phyloP scores from a whole-genome alignment of 2,888 invertebrate genomes.

The Leptura quadrifasciata region DNA sequence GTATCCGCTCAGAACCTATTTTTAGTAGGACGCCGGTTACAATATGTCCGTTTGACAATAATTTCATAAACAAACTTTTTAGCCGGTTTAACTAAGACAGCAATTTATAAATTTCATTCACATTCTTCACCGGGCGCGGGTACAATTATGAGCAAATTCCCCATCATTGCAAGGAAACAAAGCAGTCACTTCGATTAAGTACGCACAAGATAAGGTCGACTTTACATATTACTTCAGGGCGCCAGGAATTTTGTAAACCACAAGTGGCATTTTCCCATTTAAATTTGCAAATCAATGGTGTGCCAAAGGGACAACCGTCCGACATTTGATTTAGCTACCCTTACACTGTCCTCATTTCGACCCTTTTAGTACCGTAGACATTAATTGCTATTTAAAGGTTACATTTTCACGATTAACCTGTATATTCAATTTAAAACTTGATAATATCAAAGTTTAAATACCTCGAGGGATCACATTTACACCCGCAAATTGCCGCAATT shows the following conservation, averaged over 20 bases:
- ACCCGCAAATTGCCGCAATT: background rate
- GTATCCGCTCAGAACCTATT: no score
- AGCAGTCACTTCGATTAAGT: no score
- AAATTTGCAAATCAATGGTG: constrained; percentile 9
- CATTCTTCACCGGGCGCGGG: no score
- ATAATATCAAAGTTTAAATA: constrained; percentile 10
- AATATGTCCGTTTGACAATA: no score
- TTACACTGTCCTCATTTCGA: background rate
- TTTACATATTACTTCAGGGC: background rate
- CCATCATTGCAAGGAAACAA: no score
- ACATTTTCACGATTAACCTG: constrained; percentile 10
- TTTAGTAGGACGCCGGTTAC: no score
- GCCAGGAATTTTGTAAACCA: background rate
- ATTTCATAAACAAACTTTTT: no score
- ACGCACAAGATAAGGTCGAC: background rate
- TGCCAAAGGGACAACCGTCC: constrained; percentile 16
- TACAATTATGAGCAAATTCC: no score
- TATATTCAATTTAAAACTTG: constrained; percentile 28
- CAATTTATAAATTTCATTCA: no score
- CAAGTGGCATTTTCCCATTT: constrained; percentile 3
- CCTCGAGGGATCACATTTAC: background rate
- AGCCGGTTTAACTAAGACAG: no score
- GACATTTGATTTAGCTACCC: constrained; percentile 3
- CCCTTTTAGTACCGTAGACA: constrained; percentile 5
- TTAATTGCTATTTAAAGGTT: background rate